Conservation (phyloP, 2,888 invertebrate species). For the Melipona bicolor region DNA sequence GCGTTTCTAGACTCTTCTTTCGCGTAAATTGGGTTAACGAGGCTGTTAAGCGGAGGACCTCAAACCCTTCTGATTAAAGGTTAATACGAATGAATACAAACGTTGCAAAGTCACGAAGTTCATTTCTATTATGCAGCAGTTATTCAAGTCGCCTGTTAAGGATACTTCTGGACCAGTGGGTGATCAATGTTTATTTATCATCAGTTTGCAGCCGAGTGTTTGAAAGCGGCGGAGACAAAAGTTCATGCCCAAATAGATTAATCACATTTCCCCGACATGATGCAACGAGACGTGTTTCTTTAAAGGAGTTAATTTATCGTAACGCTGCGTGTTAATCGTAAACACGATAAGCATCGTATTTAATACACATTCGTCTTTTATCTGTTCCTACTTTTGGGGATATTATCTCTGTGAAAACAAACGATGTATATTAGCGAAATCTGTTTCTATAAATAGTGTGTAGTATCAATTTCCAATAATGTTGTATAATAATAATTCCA, state of each 20-base stretch:
- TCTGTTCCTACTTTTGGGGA: too few relatives aligned
- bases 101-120: neutral
- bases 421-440: too few relatives aligned
- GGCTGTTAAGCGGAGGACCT: conserved; percentile 29
- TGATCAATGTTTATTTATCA: neutral
- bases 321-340: too few relatives aligned
- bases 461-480: too few relatives aligned
- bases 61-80: conserved; percentile 35
- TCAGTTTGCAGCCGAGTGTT: neutral
- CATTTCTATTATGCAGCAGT: neutral
- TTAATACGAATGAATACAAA: conserved; percentile 15
- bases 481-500: too few relatives aligned
- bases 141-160: neutral
- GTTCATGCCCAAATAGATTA: neutral
- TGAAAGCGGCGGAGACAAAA: neutral
- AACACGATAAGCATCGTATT: too few relatives aligned
- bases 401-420: too few relatives aligned
- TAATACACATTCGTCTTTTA: too few relatives aligned
- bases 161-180: neutral
- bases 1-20: conserved; percentile 16
- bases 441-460: too few relatives aligned
- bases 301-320: too few relatives aligned
- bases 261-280: too few relatives aligned
- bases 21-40: conserved; percentile 52
- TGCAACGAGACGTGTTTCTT: too few relatives aligned